Conservation (phyloP, 2,797 vertebrate genomes). For the Pipistrellus pygmaeus region DNA sequence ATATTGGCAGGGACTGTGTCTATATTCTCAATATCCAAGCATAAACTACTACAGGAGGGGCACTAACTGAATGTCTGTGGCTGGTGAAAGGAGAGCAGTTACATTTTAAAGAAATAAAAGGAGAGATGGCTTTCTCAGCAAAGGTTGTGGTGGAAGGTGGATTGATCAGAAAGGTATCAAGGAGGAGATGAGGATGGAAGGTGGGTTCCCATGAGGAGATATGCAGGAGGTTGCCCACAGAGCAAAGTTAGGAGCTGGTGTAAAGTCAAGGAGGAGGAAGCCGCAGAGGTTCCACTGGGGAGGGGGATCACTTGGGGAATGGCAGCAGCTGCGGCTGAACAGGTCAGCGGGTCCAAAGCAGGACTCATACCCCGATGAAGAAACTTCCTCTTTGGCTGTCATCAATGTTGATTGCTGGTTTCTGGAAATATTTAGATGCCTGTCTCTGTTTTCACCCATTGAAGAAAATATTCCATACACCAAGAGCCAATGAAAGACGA, state of each 20-base stretch:
- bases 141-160: neutral
- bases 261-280: rapidly evolving
- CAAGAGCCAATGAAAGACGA: neutral
- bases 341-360: neutral
- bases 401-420: neutral
- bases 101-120: neutral
- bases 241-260: neutral
- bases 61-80: neutral
- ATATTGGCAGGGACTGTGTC: too few species aligned
- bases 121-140: neutral
- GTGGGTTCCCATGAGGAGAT: neutral
- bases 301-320: rapidly evolving
- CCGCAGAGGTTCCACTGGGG: neutral
- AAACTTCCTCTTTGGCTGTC: neutral
- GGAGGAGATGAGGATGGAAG: neutral
- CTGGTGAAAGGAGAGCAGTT: neutral
- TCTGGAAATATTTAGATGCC: neutral
- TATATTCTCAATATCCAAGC: neutral
- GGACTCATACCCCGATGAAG: neutral
- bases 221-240: rapidly evolving
- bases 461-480: constrained; percentile 37
- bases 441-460: neutral
- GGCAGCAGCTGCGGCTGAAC: neutral
- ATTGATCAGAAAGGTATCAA: neutral
- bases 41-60: neutral